Evolutionary conservation across 2,113 vertebrate species (phyloP), one percentile per base, ranked within the genome.

Genomic region (Nycticorax nycticorax): DNA sequence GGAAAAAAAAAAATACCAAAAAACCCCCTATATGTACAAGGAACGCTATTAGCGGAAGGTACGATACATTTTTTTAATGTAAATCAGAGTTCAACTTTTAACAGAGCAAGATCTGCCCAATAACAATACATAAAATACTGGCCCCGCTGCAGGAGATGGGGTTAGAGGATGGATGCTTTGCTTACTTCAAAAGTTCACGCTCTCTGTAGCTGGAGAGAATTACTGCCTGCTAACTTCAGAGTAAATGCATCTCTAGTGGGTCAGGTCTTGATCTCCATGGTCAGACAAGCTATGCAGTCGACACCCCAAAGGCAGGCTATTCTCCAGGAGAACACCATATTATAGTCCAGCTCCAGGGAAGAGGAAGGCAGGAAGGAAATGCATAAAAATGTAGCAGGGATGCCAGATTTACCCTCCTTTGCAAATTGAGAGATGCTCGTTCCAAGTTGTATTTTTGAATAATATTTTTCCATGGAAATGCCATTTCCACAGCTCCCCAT

Each of bases 361-460:
- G 16, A 47, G 11, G 16, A 39, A 20, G 26, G 18, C 63, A 28
- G 52, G 28, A 59, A 75, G 35, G 15, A 39, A 15, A 50, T 0
- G 2, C 26, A 53, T 28, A 32, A 3, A 50, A 14, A 12, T 13
- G 27, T 12, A 81, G 50, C 50, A 71, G 35, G 63, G 62, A 35
- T 16, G 47, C 30, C 60, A 71, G 20, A 41, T 24, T 35, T 10
- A 17, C 0, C 1, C 14, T 16, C 33, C 39, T 57, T 27, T 16
- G 56, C 52, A 27, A 45, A 24, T 2, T 1, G 26, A 75, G 50
- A 69, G 26, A 21, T 12, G 24, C 22, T 7, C 5, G 8, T n/a
- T 71, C 32, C 8, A 33, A 24, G 10, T 0, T 5, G 18, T 27
- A 16, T 24, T 75, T 86, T 24, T n/a, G 0, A 33, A 8, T 4